Base-by-base conservation (phyloP, 2,888 invertebrate species). In the Luperina testacea region DNA sequence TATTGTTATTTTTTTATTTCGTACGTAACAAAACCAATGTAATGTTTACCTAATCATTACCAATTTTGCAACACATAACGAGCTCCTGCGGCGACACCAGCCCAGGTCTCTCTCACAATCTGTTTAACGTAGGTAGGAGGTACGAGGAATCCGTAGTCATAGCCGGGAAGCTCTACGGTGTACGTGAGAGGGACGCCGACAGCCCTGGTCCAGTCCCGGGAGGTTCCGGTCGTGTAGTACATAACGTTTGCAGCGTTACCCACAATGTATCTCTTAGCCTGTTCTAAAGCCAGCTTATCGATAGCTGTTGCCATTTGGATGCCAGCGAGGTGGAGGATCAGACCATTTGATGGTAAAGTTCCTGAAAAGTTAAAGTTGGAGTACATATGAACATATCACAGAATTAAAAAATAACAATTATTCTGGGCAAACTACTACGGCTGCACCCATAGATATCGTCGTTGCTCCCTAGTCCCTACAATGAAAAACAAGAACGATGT, bases 151-250 rank as follows among this genome's bases (percentile, higher is more conserved):
- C 90, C 89, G 75, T 95, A 96, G 2, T 96, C 94, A 81, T 97
- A 98, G 53, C 97, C 97, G 0, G 98, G 98, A 77, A 98, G 93
- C 92, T 98, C 98, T 91, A 98, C 93, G 15, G 98, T 98, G 88
- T 98, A 98, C 0, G 98, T 96, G 57, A 98, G 94, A 0, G 97
- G 97, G 74, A 98, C 95, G 0, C 97, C 97, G 0, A 94, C 96
- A 24, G 95, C 97, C 85, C 97, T 97, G 0, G 97, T 97, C 97
- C 97, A 98, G 92, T 98, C 98, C 83, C 98, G 97, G 88, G 98
- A 98, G 9, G 98, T 97, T 48, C 98, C 98, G 27, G 97, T 96
- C 0, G 97, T 97, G 79, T 94, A 96, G 91, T 98, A 98, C 77
- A 97, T 94, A 5, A 97, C 94, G 32, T 94, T 91, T 0, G 97